Evolutionary conservation across 2,888 invertebrate species (phyloP).

Genomic region (Parnassius apollo): DNA sequence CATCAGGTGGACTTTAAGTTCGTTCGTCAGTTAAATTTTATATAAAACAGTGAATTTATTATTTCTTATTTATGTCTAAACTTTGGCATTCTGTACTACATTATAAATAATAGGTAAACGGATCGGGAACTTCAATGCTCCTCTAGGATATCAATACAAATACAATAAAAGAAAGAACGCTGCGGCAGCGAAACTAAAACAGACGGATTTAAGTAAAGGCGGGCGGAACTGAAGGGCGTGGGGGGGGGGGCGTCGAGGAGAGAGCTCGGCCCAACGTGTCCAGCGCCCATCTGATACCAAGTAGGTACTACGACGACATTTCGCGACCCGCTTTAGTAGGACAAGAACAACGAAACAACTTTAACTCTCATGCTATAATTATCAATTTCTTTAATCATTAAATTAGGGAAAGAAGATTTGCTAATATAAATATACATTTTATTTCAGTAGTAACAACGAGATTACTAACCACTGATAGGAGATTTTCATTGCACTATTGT

Average conservation of each 20-base stretch:
- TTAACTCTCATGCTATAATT: too few relatives aligned
- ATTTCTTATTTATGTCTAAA: too few relatives aligned
- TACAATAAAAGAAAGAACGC: slow-evolving; percentile 33
- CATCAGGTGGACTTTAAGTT: too few relatives aligned
- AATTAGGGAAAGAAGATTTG: too few relatives aligned
- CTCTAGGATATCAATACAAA: slow-evolving; percentile 26
- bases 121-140: slow-evolving; percentile 1
- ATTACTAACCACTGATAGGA: too few relatives aligned
- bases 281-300: slow-evolving; percentile 60
- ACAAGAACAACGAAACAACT: slow-evolving; percentile 21
- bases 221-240: slow-evolving; percentile 33
- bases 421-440: too few relatives aligned
- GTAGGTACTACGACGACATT: slow-evolving; percentile 65
- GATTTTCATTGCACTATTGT: too few relatives aligned
- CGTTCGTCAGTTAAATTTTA: too few relatives aligned
- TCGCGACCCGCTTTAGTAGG: slow-evolving; percentile 52
- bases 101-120: not conserved
- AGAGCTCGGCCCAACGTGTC: slow-evolving; percentile 38
- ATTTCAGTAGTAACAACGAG: too few relatives aligned
- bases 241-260: slow-evolving; percentile 33
- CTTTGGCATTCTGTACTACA: too few relatives aligned
- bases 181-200: slow-evolving; percentile 45
- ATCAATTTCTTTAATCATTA: too few relatives aligned
- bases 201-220: slow-evolving; percentile 41
- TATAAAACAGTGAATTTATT: too few relatives aligned